Evolutionary conservation across 2,113 vertebrate genomes (phyloP).

Genomic region (Atlantisia rogersi): DNA sequence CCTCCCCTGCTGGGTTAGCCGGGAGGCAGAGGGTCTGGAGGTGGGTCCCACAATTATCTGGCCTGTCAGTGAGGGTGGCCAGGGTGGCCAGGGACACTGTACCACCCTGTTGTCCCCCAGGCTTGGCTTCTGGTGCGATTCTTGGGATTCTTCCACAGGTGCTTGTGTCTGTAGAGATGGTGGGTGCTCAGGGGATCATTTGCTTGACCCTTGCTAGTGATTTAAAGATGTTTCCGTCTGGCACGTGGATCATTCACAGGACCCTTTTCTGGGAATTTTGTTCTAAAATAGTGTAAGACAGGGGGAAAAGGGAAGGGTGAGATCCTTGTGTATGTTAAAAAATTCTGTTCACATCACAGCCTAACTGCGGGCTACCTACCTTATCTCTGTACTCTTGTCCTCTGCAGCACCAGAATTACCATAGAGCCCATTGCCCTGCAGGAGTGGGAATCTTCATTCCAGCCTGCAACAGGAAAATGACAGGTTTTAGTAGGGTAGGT

Average conservation of each 20-base stretch:
- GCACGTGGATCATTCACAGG: not conserved
- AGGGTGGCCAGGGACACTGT: rapidly evolving
- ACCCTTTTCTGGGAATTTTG: not conserved
- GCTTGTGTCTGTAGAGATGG: not conserved
- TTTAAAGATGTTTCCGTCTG: not conserved
- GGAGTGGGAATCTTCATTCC: not conserved
- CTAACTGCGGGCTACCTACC: not conserved
- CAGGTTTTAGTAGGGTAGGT: not conserved
- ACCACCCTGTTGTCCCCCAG: rapidly evolving
- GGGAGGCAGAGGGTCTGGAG: not conserved
- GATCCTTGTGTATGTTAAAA: not conserved
- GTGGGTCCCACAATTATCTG: rapidly evolving
- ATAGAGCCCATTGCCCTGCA: not conserved
- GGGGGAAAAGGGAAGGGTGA: not conserved
- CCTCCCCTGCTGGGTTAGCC: not conserved
- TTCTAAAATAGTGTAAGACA: not conserved
- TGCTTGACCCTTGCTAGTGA: not conserved
- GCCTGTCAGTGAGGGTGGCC: no score
- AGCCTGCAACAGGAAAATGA: not conserved
- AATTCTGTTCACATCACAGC: not conserved
- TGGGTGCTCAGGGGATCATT: not conserved
- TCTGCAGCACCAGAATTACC: not conserved
- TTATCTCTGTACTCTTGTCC: not conserved
- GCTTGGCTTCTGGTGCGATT: not conserved
- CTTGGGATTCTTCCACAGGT: not conserved